Conservation (phyloP, 2,797 vertebrate genomes). For the Parambassis ranga region DNA sequence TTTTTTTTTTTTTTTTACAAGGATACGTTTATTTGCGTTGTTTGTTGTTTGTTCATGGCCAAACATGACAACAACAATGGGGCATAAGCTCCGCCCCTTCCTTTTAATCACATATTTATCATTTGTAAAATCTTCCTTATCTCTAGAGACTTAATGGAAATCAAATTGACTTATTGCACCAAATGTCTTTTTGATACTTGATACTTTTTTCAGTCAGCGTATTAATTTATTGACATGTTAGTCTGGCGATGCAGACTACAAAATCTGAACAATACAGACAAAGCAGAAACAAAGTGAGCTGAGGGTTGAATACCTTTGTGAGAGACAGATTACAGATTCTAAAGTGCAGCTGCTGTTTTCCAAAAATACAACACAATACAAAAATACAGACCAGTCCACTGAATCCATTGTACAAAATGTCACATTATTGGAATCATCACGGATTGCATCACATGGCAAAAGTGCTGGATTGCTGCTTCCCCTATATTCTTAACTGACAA, state of each 20-base stretch:
- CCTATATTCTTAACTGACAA: not conserved
- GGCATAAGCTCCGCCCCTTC: no score
- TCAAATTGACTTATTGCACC: no score
- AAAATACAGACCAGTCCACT: not conserved
- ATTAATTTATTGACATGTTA: not conserved
- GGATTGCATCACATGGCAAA: not conserved
- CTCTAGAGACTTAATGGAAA: no score
- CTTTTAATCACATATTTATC: no score
- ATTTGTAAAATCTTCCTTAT: no score
- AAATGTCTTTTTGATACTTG: no score
- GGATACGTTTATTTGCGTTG: no score
- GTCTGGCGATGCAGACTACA: no score
- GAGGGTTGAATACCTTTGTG: not conserved
- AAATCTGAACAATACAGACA: not conserved
- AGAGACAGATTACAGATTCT: not conserved
- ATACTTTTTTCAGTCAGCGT: not conserved
- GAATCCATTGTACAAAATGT: not conserved
- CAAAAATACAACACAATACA: not conserved
- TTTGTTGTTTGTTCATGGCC: no score
- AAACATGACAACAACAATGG: no score
- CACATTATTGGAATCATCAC: not conserved
- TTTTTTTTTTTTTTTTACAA: no score
- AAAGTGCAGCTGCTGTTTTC: not conserved
- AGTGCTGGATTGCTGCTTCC: not conserved
- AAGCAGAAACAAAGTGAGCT: not conserved